Evolutionary conservation across 2,888 invertebrate species (phyloP).

Genomic region (Autographa gamma): DNA sequence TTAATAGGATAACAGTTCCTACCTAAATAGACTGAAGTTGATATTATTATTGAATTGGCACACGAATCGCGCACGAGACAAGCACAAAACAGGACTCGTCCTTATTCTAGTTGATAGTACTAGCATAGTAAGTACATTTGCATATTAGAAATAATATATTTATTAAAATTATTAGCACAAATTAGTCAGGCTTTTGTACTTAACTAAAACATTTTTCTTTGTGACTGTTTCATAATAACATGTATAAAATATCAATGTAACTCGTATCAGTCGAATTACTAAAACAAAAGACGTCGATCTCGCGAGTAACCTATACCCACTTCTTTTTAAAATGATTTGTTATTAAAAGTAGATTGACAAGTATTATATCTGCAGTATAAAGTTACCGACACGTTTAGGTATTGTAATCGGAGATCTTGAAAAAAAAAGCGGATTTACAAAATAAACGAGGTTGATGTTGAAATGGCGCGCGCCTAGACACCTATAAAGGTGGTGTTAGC

Average conservation of each 20-base stretch:
- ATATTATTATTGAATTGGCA: too few relatives aligned
- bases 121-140: too few relatives aligned
- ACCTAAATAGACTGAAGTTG: too few relatives aligned
- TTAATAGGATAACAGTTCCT: too few relatives aligned
- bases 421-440: conserved; percentile 27
- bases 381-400: conserved; percentile 30
- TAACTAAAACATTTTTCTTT: too few relatives aligned
- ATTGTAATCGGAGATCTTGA: conserved; percentile 14
- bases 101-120: too few relatives aligned
- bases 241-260: background rate
- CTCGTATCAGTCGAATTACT: background rate
- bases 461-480: conserved; percentile 30
- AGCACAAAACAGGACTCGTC: too few relatives aligned
- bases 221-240: background rate
- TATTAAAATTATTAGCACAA: too few relatives aligned
- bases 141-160: too few relatives aligned
- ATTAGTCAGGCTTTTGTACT: too few relatives aligned
- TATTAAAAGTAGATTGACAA: conserved; percentile 4
- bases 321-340: conserved; percentile 6
- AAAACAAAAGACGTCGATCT: conserved; percentile 2
- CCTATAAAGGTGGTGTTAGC: conserved; percentile 22
- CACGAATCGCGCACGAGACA: too few relatives aligned
- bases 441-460: conserved; percentile 19
- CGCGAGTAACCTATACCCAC: background rate
- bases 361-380: conserved; percentile 18